Base-by-base conservation (phyloP, 1,140 invertebrate species). In the Monomorium pharaonis region DNA sequence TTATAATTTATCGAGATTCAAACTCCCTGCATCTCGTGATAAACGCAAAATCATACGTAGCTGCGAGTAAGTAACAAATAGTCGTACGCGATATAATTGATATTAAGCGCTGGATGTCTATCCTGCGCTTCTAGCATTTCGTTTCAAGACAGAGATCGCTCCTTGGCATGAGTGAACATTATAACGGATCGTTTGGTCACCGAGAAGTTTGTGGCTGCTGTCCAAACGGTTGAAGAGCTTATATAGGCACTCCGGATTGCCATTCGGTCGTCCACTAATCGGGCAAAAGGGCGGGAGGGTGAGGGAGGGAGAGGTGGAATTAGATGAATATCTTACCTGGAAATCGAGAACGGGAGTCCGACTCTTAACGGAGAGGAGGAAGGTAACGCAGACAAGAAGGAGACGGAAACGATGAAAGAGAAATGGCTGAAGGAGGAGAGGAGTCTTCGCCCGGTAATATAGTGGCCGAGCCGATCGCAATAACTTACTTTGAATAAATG, bases 401-500 rank as follows among this genome's bases (percentile, higher is more conserved):
- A 83, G 85, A 87, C 75, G 84, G 90, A 86, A 86, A 88, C 80
- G 69, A 75, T 56, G 81, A 90, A 91, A 90, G 88, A 89, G 90
- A 88, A 86, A 90, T 91, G 87, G 87, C 86, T 83, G 91, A 67
- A 62, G 72, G 76, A 81, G 84, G 81, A 84, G 90, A 90, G 86
- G 70, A 90, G 84, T 90, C 89, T 81, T 87, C 62, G 88, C 33
- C 54, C 60, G 60, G 88, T 91, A 91, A 91, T 91, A 91, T 91
- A 91, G 90, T 91, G 88, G 84, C 90, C 86, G 85, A 54, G 54
- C 76, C 85, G 90, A 91, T 92, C 88, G 91, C 90, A 91, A 92
- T 92, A 92, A 92, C 91, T 92, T 92, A 92, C 91, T 90, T 92
- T 92, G 91, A 92, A 92, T 92, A 92, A 92, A 92, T 92, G 91